Conservation (phyloP, 2,797 vertebrate species). For the Staurois parvus region DNA sequence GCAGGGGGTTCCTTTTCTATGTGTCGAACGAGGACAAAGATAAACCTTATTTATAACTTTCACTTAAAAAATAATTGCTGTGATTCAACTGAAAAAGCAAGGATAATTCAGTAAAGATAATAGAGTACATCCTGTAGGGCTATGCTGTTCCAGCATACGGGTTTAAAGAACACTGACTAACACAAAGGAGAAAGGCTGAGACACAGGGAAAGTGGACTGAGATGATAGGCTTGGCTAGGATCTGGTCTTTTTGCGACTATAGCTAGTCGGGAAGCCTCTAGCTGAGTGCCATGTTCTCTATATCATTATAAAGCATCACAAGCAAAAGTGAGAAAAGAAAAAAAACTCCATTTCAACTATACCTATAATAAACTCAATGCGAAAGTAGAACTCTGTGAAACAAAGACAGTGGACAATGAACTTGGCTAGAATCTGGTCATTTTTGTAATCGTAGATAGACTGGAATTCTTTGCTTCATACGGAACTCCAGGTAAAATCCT, state of each 20-base stretch:
- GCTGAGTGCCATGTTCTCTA: neutral
- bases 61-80: conserved; percentile 1
- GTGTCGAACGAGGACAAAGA: neutral
- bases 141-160: neutral
- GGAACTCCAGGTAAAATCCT: too few relatives aligned
- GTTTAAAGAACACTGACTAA: neutral
- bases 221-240: neutral
- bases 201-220: neutral
- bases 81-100: conserved; percentile 1
- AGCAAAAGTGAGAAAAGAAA: neutral
- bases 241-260: neutral
- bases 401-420: neutral
- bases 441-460: too few relatives aligned
- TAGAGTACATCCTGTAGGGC: conserved; percentile 22
- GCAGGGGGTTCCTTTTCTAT: neutral
- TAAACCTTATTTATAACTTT: neutral
- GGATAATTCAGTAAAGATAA: conserved; percentile 26
- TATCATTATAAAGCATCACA: neutral
- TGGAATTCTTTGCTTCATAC: too few relatives aligned
- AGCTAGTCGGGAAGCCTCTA: neutral
- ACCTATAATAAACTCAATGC: neutral
- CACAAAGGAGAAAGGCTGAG: neutral
- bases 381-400: neutral
- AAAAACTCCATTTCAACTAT: neutral
- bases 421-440: neutral